phyloP scores from a whole-genome alignment of 2,888 invertebrate genomes.

The Agrochola circellaris region DNA sequence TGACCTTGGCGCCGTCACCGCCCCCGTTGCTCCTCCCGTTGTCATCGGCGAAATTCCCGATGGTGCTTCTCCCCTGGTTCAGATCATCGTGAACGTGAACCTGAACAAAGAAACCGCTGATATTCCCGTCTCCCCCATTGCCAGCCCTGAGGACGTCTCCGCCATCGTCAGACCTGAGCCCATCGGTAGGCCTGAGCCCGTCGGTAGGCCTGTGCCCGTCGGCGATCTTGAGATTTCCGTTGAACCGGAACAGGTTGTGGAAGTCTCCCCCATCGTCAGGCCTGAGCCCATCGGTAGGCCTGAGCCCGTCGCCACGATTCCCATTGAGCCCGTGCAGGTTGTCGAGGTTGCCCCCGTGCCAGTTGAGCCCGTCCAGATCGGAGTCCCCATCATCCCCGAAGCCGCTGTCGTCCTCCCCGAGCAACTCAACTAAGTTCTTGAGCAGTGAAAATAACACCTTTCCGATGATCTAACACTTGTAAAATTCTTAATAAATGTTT shows the following conservation, averaged over 20 bases:
- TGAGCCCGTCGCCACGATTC: constrained; percentile 3
- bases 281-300: constrained; percentile 18
- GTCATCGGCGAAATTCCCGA: constrained; percentile 49
- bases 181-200: constrained; percentile 12
- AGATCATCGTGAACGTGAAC: constrained; percentile 75
- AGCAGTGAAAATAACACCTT: constrained; percentile 13
- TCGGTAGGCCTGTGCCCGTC: constrained; percentile 13
- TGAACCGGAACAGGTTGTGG: constrained; percentile 47
- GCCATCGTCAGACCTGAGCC: constrained; percentile 1
- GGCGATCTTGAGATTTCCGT: not conserved
- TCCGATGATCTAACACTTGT: constrained; percentile 15
- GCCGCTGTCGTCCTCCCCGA: constrained; percentile 68
- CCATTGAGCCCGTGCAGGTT: constrained; percentile 34
- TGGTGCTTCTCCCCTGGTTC: constrained; percentile 67
- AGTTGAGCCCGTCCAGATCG: constrained; percentile 66
- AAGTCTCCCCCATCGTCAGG: constrained; percentile 5
- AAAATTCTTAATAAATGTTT: constrained; percentile 31
- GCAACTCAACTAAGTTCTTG: constrained; percentile 64
- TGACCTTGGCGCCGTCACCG: not conserved
- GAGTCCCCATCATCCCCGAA: constrained; percentile 58
- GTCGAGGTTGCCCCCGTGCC: constrained; percentile 50
- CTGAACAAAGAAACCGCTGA: constrained; percentile 63
- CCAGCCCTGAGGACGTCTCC: constrained; percentile 30
- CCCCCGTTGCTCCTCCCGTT: constrained; percentile 49
- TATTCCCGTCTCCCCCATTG: constrained; percentile 47